Evolutionary conservation across 2,113 vertebrate species (phyloP), one percentile per base, ranked within the genome.

Genomic region (Eublepharis macularius): DNA sequence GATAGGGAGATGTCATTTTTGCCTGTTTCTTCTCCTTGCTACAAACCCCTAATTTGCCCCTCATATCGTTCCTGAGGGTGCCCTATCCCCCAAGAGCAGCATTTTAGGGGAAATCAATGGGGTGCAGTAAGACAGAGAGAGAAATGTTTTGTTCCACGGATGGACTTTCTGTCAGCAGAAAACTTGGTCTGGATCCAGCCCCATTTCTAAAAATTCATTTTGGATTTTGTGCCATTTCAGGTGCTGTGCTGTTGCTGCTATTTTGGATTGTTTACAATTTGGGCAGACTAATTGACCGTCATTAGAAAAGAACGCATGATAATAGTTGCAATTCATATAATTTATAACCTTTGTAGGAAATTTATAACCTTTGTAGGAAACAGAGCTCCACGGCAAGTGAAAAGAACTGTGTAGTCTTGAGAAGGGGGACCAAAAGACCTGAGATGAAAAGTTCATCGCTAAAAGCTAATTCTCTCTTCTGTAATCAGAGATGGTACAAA

Each of bases 371-470:
- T 47, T 70, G 36, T 43, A 80, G 81, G 26, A 75, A 45, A 6
- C 4, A 2, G 80, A 69, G 19, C 65, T 51, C 24, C 26, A 4
- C 63, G 14, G 13, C 45, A n/a, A 81, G 24, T 77, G 45, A 43
- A 51, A 75, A 29, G 12, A 43, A 66, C 43, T 6, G 0, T 26
- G 69, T 14, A 66, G 36, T 63, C 72, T 83, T 24, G 80, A 24
- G 51, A 77, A 77, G 49, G 36, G 75, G 34, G 49, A 39, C 51
- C 21, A 21, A 1, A 66, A 36, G 54, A 47, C 32, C 24, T 69
- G n/a, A 19, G 7, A 10, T 9, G 29, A 39, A 12, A 51, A 12
- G 88, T 94, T 89, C 89, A 91, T 87, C 51, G 2, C 87, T 87
- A 89, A 26, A 7, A 80, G 49, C 60, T 69, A 70, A 68, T 7